Evolutionary conservation across 2,888 invertebrate genomes (phyloP).

Genomic region (Thymelicus sylvestris): DNA sequence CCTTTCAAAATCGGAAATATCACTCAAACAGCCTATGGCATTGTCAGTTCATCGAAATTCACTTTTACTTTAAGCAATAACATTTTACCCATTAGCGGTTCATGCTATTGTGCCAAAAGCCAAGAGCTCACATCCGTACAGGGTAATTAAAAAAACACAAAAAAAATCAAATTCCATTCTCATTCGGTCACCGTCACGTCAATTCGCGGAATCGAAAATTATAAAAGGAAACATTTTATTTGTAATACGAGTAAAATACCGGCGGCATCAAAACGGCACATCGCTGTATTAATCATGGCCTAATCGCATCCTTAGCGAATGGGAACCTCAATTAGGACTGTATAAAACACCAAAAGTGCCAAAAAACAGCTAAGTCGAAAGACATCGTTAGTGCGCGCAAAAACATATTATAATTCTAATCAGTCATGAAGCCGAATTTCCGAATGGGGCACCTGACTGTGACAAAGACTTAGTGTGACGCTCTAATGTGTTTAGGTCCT

Average conservation of each 20-base stretch:
- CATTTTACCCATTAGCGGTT: conserved; percentile 37
- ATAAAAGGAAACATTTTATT: conserved; percentile 53
- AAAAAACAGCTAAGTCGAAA: conserved; percentile 67
- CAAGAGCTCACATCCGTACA: conserved; percentile 11
- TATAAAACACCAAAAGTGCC: conserved; percentile 71
- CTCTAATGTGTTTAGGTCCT: conserved; percentile 40
- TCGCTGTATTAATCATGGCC: conserved; percentile 72
- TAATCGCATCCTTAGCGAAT: conserved; percentile 83
- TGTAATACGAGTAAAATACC: conserved; percentile 52
- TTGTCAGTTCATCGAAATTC: conserved; percentile 61
- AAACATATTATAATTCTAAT: conserved; percentile 60
- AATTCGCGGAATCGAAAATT: conserved; percentile 50
- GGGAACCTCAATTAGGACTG: conserved; percentile 76
- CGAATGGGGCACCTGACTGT: conserved; percentile 47
- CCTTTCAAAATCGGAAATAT: conserved; percentile 59
- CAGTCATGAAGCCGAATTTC: conserved; percentile 53
- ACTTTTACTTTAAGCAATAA: conserved; percentile 49
- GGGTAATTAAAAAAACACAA: conserved; percentile 14
- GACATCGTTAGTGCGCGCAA: conserved; percentile 66
- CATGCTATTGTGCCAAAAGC: conserved; percentile 27
- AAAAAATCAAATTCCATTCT: conserved; percentile 58
- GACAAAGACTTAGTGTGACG: conserved; percentile 40
- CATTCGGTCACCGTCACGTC: conserved; percentile 64
- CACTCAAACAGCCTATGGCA: conserved; percentile 67
- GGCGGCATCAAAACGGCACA: conserved; percentile 50